Evolutionary conservation across 2,113 vertebrate genomes (phyloP), one percentile per base, ranked within the genome.

Genomic region (Crotalus tigris): DNA sequence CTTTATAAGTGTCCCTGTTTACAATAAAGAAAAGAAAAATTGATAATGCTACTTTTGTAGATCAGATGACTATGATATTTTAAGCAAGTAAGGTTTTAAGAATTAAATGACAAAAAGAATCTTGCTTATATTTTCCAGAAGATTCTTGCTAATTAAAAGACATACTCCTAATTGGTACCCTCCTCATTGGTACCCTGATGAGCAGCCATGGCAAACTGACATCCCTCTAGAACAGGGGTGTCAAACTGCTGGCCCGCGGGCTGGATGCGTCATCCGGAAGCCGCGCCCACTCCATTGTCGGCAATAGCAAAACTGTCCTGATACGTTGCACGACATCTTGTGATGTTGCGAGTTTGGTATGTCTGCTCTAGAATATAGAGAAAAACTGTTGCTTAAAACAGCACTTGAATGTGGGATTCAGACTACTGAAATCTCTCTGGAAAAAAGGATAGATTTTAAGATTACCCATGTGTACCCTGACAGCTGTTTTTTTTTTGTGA

Each of bases 71-170:
- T 39, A 61, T 54, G 21, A n/a, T 49, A 53, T 53, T 53, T 26
- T 39, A 86, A 86, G 51, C 46, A 85, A 59, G 57, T 0, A 29
- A 0, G 39, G 13, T n/a, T 94, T 88, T 58, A 89, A 91, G 85
- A 93, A 92, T 75, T 54, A 93, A 61, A 69, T 0, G 92, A 29
- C 24, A 44, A 44, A 94, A 92, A 91, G 21, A 75, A 0, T 0
- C 3, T 87, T 53, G 44, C 0, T 0, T 88, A 44, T 91, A 91
- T 87, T 19, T 51, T 90, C 46, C 51, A 69, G 92, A 92, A 91
- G 86, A 64, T 89, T 53, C n/a, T 94, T 91, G 44, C n/a, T 90
- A 64, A 75, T 95, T 93, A 93, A 61, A 92, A 64, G 17, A 91
- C 2, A 75, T 92, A 58, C 15, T 92, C 19, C 51, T 57, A 53